Percentiles rank a stretch among this genome's conserved stretches.
These are phyloP conservation scores for Deroptyus accipitrinus DNA, from an alignment of 2,113 vertebrate species.

Conservation along the genomic window DNA sequence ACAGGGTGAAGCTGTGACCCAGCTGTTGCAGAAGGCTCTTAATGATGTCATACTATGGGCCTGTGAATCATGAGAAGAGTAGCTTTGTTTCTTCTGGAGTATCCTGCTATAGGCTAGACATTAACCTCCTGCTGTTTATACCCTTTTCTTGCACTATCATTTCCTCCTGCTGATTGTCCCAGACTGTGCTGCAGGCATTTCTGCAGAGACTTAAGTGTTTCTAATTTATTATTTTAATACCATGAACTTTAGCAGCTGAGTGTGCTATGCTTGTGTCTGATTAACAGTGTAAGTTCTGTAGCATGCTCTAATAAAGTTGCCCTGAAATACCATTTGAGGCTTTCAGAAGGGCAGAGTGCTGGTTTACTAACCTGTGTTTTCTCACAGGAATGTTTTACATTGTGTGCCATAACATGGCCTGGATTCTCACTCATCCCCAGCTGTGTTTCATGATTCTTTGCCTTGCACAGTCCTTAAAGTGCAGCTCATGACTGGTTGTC, in stretches of 20 bases:
- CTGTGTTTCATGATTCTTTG: not conserved
- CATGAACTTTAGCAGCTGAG: not conserved
- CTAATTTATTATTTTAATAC: slow-evolving; percentile 33
- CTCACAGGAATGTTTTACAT: not conserved
- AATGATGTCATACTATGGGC: not conserved
- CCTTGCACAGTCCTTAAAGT: not conserved
- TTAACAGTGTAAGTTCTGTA: not conserved
- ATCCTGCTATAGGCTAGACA: not conserved
- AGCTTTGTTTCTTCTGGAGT: not conserved
- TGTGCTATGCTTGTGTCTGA: not conserved
- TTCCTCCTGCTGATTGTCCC: slow-evolving; percentile 12
- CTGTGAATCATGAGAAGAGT: not conserved
- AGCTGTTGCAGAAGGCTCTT: not conserved
- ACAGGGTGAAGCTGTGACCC: not conserved
- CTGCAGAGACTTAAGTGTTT: not conserved
- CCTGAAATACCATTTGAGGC: not conserved
- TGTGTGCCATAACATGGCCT: not conserved
- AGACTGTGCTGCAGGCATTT: slow-evolving; percentile 13
- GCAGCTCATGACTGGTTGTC: not conserved
- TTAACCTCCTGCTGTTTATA: slow-evolving; percentile 13
- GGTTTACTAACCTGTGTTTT: not conserved
- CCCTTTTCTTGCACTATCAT: not conserved
- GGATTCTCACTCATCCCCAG: not conserved
- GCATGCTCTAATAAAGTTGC: not conserved
- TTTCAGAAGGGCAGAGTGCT: not conserved